Evolutionary conservation across 2,888 invertebrate species (phyloP), one percentile per base, ranked within the genome.

Genomic region (Folsomia candida): DNA sequence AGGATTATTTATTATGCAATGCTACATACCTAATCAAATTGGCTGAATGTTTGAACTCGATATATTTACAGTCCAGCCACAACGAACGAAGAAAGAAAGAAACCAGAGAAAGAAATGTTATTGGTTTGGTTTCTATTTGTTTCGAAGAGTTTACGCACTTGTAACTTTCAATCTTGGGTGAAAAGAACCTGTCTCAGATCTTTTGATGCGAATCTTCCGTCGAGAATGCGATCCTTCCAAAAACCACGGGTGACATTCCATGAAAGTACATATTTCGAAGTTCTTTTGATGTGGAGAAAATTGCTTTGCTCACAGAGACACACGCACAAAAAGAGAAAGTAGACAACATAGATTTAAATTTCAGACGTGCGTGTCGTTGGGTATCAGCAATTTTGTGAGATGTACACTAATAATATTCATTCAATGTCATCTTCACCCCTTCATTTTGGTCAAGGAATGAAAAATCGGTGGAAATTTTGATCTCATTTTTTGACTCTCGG

Each of bases 251-350:
- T 64, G 63, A 64, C 62, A 62, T 62, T 62, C 37, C 18, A 22
- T 60, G 25, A 60, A 62, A 62, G 62, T 62, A n/a, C n/a, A n/a
- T n/a, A 62, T 64, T 64, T 64, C 22, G 18, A 2, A 20, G 14
- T 26, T 22, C 63, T 64, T 64, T 64, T 64, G 63, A 64, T 47
- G 63, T 64, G 63, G 51, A 64, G 63, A 64, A 64, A 51, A 64
- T 64, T 64, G 63, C 63, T 64, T 64, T 64, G 25, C 22, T 20
- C n/a, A 54, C 22, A 54, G 20, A 54, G 37, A 37, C 14, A 37
- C 37, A 37, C 4, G 37, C 14, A 29, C 18, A 28, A 62, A 24
- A 6, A 24, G 59, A 59, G 18, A 24, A 6, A 20, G 57, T 9
- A 4, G 59, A 3, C 26, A 27, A 64, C 24, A 64, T 29, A 64